A percentile compares a stretch with the other conserved stretches of the same genome.
These are phyloP conservation scores for Tarsius wallacei DNA, from an alignment of 2,797 vertebrate genomes.

Conservation along the genomic window DNA sequence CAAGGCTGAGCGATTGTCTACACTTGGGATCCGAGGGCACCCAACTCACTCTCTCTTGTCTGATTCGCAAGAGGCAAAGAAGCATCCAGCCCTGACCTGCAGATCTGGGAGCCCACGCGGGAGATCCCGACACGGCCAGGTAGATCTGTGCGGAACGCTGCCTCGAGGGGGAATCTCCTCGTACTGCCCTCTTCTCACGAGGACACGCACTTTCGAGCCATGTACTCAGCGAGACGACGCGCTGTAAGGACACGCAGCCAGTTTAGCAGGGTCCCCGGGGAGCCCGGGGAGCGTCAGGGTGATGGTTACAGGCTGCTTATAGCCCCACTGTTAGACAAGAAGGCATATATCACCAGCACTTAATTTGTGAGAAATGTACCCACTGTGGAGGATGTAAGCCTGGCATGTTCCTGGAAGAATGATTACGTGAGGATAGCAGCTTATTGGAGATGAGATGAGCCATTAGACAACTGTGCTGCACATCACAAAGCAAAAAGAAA, in stretches of 20 bases:
- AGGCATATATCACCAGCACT: background rate
- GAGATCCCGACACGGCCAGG: no score
- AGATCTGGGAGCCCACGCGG: background rate
- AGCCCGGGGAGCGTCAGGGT: background rate
- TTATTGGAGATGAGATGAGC: background rate
- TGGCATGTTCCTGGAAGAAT: background rate
- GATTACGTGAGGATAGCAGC: background rate
- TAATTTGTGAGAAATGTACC: constrained; percentile 47
- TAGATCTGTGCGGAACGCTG: background rate
- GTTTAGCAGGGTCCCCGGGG: background rate
- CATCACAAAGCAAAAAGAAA: background rate
- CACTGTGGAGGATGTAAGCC: background rate
- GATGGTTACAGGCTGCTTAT: background rate
- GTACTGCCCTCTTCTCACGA: background rate
- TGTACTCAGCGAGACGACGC: background rate
- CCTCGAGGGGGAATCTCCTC: background rate
- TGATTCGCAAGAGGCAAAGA: background rate
- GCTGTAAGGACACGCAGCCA: background rate
- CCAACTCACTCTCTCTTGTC: background rate
- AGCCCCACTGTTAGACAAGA: background rate
- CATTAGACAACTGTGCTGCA: background rate
- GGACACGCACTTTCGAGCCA: background rate
- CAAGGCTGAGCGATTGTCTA: background rate
- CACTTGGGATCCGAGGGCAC: background rate
- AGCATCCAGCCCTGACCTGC: background rate